Evolutionary conservation across 1,140 invertebrate species (phyloP).

Genomic region (Parasteatoda tepidariorum): DNA sequence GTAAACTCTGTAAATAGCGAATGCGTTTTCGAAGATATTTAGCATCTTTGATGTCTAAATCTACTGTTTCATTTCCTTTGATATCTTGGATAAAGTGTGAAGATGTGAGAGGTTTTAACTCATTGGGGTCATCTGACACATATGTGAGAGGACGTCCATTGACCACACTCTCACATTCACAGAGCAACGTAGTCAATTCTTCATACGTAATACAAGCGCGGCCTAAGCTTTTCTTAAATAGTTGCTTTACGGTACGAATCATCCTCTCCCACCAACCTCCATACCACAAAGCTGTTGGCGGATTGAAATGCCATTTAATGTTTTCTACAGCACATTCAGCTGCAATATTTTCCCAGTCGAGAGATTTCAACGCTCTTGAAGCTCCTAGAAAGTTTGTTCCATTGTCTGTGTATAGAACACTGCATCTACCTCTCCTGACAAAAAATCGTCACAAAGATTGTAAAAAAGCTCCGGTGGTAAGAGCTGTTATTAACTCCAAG

Average conservation of each 20-base stretch:
- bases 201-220: background rate
- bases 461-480: slow-evolving; percentile 59
- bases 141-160: background rate
- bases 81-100: background rate
- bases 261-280: slow-evolving; percentile 16
- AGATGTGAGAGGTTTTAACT: background rate
- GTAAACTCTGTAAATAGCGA: background rate
- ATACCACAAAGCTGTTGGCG: too few species aligned
- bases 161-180: background rate
- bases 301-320: slow-evolving; percentile 13
- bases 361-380: background rate
- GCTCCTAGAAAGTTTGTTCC: slow-evolving; percentile 68
- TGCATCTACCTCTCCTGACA: slow-evolving; percentile 65
- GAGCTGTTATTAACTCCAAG: slow-evolving; percentile 63
- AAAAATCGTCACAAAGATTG: slow-evolving; percentile 64
- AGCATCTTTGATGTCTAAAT: background rate
- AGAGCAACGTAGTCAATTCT: background rate
- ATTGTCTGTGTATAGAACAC: slow-evolving; percentile 66
- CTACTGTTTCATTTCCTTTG: background rate
- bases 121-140: slow-evolving; percentile 14
- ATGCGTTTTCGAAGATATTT: background rate
- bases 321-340: background rate
- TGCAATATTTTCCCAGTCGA: background rate
- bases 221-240: slow-evolving; percentile 12
- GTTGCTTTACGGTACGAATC: slow-evolving; percentile 13